Evolutionary conservation across 2,113 vertebrate genomes (phyloP), one percentile per base, ranked within the genome.

Genomic region (Sula dactylatra): DNA sequence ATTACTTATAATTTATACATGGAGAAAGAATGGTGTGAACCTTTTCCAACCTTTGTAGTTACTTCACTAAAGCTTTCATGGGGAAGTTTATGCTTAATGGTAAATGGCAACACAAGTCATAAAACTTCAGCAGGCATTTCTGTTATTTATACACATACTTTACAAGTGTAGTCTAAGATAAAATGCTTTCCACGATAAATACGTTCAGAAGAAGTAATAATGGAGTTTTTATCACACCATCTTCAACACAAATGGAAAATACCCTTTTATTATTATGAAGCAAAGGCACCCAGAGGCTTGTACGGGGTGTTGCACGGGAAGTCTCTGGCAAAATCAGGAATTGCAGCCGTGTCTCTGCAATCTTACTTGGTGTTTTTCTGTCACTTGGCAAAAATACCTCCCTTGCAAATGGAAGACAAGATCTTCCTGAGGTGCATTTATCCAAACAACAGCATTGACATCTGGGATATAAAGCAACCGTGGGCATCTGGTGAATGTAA

Each of bases 1-100:
- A 89, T 94, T 97, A 94, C 94, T 96, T 95, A 82, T 81, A 94
- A 97, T 94, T 94, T 97, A 95, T 94, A 91, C 84, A 56, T 36
- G 69, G 44, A 87, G 91, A 77, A 69, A 95, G 95, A 94, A 94
- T 97, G 82, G 87, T 91, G 89, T 90, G 96, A 96, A 94, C 94
- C 78, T 64, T 87, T 95, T 95, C 86, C 84, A 97, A 24, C 93
- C 89, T 88, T 85, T 73, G 62, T 55, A 83, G 84, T 93, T 91
- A 6, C 54, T 91, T 85, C 84, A 66, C 62, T 85, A 59, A 91
- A 93, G 95, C 72, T 83, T 92, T 97, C 65, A 17, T 16, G 59
- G 74, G 64, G 74, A 88, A 70, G 78, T 79, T 95, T 93, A 85
- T 95, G 77, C 86, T 86, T 85, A 59, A 90, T 66, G 59, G 91